A percentile compares a stretch with the other conserved stretches of the same genome.
Conservation (phyloP, 2,888 invertebrate species). For the Metopia argyrocephala region DNA sequence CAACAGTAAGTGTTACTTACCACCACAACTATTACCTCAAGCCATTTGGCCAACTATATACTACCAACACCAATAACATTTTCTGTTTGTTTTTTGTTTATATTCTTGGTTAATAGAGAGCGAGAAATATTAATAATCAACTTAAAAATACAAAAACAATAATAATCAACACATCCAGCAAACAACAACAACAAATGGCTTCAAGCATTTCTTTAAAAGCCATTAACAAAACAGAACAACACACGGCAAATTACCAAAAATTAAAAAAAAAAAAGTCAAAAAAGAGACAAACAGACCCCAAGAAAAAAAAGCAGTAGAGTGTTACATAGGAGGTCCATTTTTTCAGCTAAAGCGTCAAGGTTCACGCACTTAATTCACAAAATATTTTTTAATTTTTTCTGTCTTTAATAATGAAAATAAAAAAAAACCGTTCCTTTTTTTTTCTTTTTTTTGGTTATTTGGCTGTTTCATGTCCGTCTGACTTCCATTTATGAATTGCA, state of each 20-base stretch:
- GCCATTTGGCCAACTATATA: neutral
- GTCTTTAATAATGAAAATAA: neutral
- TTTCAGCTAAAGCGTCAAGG: constrained; percentile 63
- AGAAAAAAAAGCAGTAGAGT: too few species aligned
- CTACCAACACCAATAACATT: constrained; percentile 35
- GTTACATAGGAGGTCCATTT: constrained; percentile 66
- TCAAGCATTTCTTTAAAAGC: constrained; percentile 69
- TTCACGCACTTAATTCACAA: constrained; percentile 60
- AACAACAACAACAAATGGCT: too few species aligned
- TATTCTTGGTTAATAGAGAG: too few species aligned
- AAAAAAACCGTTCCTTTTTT: constrained; percentile 36
- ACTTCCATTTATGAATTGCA: constrained; percentile 52
- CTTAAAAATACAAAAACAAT: constrained; percentile 16
- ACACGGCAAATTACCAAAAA: constrained; percentile 49
- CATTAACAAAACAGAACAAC: constrained; percentile 61
- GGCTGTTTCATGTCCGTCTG: neutral
- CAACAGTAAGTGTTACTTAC: constrained; percentile 31
- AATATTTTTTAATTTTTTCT: constrained; percentile 29
- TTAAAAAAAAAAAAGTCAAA: neutral
- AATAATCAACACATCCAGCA: constrained; percentile 54
- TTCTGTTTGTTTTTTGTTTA: too few species aligned
- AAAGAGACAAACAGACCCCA: neutral
- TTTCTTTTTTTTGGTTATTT: constrained; percentile 2
- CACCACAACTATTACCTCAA: constrained; percentile 43
- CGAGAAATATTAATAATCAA: constrained; percentile 62